Evolutionary conservation across 2,113 vertebrate genomes (phyloP).

Genomic region (Otis tarda): DNA sequence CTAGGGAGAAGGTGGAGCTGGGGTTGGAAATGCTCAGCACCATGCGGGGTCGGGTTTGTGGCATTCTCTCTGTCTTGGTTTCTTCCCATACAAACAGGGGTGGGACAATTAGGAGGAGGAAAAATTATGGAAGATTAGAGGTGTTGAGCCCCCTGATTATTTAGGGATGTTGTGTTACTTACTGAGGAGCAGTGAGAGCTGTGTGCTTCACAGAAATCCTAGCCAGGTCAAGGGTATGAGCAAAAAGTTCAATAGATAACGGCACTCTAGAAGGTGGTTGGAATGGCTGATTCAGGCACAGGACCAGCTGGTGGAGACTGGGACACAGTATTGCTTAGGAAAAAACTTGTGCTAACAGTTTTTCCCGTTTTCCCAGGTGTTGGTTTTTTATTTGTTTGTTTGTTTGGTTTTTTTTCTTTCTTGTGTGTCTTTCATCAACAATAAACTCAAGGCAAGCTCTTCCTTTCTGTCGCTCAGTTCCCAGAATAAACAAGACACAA

Average conservation of each 20-base stretch:
- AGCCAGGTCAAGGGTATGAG: neutral
- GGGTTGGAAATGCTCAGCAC: neutral
- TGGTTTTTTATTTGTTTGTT: neutral
- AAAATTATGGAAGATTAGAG: neutral
- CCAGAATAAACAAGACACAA: neutral
- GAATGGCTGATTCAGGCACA: neutral
- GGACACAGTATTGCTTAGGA: neutral
- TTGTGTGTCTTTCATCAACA: neutral
- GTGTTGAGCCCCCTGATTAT: neutral
- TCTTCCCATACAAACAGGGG: neutral
- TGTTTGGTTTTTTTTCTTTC: no score
- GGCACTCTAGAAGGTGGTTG: neutral
- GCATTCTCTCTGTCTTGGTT: neutral
- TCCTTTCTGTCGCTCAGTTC: neutral
- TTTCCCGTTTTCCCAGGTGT: neutral
- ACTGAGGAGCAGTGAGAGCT: neutral
- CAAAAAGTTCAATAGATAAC: neutral
- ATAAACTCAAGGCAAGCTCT: neutral
- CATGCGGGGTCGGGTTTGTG: neutral
- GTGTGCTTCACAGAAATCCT: neutral
- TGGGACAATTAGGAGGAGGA: neutral
- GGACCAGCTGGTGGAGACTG: neutral
- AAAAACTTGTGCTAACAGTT: neutral
- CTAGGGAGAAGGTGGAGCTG: neutral
- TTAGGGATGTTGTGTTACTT: neutral